phyloP scores from a whole-genome alignment of 2,888 invertebrate genomes.

The Synergus japonicus region DNA sequence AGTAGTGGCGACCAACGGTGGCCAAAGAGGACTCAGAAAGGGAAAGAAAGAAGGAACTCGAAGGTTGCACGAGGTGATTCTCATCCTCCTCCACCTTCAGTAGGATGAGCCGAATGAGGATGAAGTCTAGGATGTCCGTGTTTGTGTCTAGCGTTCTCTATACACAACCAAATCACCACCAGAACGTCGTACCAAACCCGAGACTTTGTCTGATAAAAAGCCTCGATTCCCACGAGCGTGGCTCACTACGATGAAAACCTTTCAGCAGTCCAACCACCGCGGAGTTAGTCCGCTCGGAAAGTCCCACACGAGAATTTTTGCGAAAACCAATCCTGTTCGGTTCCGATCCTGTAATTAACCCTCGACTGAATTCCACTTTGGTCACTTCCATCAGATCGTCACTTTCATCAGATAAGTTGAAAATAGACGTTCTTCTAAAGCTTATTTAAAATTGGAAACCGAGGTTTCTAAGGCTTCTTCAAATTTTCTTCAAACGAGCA shows the following conservation, averaged over 20 bases:
- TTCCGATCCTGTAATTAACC: constrained; percentile 26
- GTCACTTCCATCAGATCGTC: too few relatives aligned
- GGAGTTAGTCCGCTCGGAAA: constrained; percentile 59
- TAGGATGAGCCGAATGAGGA: constrained; percentile 9
- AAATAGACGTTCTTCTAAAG: too few relatives aligned
- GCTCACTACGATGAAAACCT: constrained; percentile 63
- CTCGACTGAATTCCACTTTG: constrained; percentile 1
- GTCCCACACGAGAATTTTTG: constrained; percentile 58
- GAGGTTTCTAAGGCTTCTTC: too few relatives aligned
- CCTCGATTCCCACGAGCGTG: constrained; percentile 66
- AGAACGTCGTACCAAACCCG: constrained; percentile 37
- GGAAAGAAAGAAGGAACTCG: constrained; percentile 21
- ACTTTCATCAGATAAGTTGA: too few relatives aligned
- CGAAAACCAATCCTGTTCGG: constrained; percentile 21
- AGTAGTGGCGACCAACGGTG: constrained; percentile 30
- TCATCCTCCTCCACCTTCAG: background rate
- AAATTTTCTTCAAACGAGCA: too few relatives aligned
- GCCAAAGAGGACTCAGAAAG: constrained; percentile 11
- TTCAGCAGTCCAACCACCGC: constrained; percentile 60
- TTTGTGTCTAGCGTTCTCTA: constrained; percentile 27
- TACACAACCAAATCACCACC: constrained; percentile 30
- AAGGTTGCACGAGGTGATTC: constrained; percentile 24
- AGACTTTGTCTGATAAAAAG: constrained; percentile 65
- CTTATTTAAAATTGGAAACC: too few relatives aligned
- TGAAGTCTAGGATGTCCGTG: constrained; percentile 30